phyloP scores from a whole-genome alignment of 1,140 invertebrate genomes.

The Neodiprion virginianus region DNA sequence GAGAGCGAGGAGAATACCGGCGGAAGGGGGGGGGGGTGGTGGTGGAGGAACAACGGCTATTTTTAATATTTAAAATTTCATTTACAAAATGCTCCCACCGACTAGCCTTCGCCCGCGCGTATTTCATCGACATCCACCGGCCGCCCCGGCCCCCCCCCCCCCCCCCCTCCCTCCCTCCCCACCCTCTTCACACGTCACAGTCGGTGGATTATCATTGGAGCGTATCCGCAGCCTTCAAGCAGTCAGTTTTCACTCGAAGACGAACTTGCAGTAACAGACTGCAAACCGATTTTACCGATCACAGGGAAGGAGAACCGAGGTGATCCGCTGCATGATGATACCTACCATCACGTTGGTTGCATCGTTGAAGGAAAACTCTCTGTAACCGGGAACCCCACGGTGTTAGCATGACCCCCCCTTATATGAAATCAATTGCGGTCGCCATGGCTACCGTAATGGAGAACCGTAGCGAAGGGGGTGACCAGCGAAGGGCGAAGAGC shows the following conservation, averaged over 20 bases:
- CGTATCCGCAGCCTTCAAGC: no score
- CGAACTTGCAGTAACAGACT: no score
- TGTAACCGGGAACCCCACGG: not conserved
- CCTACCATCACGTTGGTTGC: no score
- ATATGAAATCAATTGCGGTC: conserved; percentile 59
- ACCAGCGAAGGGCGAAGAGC: not conserved
- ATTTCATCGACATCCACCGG: conserved; percentile 31
- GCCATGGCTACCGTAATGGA: conserved; percentile 61
- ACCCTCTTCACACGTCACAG: conserved; percentile 27
- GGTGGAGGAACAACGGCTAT: conserved; percentile 39
- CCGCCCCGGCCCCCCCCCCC: conserved; percentile 32
- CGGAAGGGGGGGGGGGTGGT: conserved; percentile 12
- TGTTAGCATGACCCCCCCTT: not conserved
- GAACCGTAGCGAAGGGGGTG: conserved; percentile 41
- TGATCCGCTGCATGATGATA: no score
- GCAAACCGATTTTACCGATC: no score
- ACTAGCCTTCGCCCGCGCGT: conserved; percentile 9
- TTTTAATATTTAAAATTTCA: conserved; percentile 61
- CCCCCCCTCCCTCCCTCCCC: conserved; percentile 29
- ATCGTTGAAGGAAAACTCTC: no score
- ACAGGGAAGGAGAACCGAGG: no score
- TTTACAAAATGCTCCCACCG: conserved; percentile 55
- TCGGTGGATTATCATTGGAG: not conserved
- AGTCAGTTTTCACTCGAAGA: no score
- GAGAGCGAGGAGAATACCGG: not conserved